Percentiles rank a stretch among this genome's conserved stretches.
phyloP scores from a whole-genome alignment of 2,797 vertebrate genomes.

The Nasua narica region DNA sequence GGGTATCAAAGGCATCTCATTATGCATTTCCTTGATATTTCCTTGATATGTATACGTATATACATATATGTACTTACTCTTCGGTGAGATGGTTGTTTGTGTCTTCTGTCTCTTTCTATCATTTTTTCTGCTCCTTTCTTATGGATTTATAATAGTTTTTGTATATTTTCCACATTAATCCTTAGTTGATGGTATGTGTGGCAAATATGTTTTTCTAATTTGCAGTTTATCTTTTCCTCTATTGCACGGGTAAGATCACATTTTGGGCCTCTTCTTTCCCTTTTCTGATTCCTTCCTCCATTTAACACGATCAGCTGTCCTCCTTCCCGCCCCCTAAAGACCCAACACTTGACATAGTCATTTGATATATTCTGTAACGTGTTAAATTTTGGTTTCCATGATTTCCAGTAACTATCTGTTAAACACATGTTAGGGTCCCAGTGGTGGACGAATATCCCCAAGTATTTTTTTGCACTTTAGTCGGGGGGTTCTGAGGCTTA shows the following conservation, averaged over 20 bases:
- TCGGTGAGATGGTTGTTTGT: background rate
- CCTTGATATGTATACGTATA: background rate
- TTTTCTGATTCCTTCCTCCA: background rate
- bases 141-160: slow-evolving; percentile 13
- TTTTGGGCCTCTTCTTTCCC: background rate
- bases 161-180: background rate
- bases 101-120: background rate
- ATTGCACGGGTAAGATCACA: background rate
- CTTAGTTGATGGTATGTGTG: background rate
- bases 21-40: slow-evolving; percentile 1
- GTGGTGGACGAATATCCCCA: background rate
- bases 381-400: background rate
- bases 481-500: background rate
- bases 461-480: slow-evolving; percentile 20
- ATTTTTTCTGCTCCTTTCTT: background rate
- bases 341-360: background rate
- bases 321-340: background rate
- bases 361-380: background rate
- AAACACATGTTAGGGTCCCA: background rate
- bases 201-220: background rate
- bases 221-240: background rate
- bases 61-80: background rate
- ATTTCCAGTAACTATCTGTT: slow-evolving; percentile 10
- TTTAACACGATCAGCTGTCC: background rate
- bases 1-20: background rate